Base-by-base conservation (phyloP, 2,888 invertebrate species). In the Synergus itoensis region DNA sequence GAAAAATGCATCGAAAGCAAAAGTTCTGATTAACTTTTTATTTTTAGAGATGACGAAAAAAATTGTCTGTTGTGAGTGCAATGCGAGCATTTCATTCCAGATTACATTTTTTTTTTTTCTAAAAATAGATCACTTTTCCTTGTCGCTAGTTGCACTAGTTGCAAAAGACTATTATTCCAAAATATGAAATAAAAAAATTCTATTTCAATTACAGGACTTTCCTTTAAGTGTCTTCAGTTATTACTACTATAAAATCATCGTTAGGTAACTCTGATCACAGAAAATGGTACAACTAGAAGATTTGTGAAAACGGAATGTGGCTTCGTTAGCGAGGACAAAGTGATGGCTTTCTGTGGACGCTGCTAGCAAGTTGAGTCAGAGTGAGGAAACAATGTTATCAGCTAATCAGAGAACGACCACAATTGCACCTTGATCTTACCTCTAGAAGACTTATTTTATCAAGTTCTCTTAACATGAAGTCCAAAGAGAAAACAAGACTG, bases 341-440 rank as follows among this genome's bases (percentile, higher is more conserved):
- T 48, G 48, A 5, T 48, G 16, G 48, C 48, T 9, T 48, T 48
- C 14, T 16, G 16, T 41, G 41, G 41, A 7, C 9, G 41, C 8
- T 41, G 41, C 8, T 41, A 8, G 16, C 48, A 48, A 16, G 5
- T 48, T 16, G 48, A 64, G 79, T 36, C 64, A 28, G 65, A 67
- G 41, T 18, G 48, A 53, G 41, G 21, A 60, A 79, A 80, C 78
- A 78, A 81, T 81, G 43, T 76, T 80, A 80, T 78, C 78, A 76
- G 80, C 78, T 76, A 78, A 78, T 78, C 69, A 81, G 78, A 80
- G 69, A 78, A 78, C 65, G 57, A 76, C n/a, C 40, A 12, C 18
- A 40, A 63, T 75, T 79, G 53, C 73, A n/a, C 67, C 16, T 16
- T 48, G 48, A 48, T 48, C 48, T 48, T 16, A 5, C 16, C 12